Base-by-base conservation (phyloP, 2,113 vertebrate species). In the Rostratula benghalensis region DNA sequence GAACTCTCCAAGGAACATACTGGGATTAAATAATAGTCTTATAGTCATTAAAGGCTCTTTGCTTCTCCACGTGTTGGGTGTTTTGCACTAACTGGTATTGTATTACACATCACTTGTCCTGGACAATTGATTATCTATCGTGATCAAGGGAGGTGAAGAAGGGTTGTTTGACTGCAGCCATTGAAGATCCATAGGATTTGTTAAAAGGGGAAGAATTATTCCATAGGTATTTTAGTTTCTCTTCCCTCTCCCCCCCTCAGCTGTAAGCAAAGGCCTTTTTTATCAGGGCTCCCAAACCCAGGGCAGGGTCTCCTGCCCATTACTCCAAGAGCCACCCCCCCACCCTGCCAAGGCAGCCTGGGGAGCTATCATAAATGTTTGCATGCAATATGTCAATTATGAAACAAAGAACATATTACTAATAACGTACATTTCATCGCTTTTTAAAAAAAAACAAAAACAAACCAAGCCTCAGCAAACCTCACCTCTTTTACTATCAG, bases 51-150 rank as follows among this genome's bases (percentile, higher is more conserved):
- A 94, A 90, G 82, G 78, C 73, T 83, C 79, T 54, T 69, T 83
- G 57, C 68, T 84, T 60, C 88, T 60, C 82, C 90, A 73, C 6
- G 20, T 53, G 41, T 51, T 64, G 54, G 73, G 85, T 78, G 83
- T 77, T 92, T 63, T 60, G 68, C 80, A 51, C 80, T 95, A 64
- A 83, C 85, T 48, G 85, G 78, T 89, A 50, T 91, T 94, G 94
- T 87, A 96, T 83, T 95, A 67, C 68, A 83, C 91, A 91, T 95
- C 93, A 86, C 30, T 68, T 95, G 87, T 90, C 74, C 79, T 12
- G 28, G 74, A 81, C 90, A 90, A 96, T 86, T 86, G 91, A 96
- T 95, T 94, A 95, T 37, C 83, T 89, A 94, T 93, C 91, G 39
- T 20, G 68, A 96, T 93, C 84, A 93, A 1, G 37, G 57, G 73